Conservation (phyloP, 53 echinoderm and acorn worm species). For the Astropecten irregularis region DNA sequence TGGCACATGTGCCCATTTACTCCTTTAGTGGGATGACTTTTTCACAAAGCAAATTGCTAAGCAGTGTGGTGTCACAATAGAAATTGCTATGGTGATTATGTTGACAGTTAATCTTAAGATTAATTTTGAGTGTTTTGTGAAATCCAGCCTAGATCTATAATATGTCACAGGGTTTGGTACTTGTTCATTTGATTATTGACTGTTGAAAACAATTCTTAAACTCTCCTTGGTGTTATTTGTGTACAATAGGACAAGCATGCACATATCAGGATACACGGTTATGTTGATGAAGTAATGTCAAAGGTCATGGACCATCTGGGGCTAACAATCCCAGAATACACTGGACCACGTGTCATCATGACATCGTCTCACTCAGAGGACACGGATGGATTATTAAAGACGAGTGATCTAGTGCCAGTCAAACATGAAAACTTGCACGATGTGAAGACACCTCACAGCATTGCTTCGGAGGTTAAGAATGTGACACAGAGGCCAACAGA, state of each 20-base stretch:
- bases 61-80: too few relatives aligned
- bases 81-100: too few relatives aligned
- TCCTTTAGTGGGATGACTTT: too few relatives aligned
- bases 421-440: not conserved
- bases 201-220: too few relatives aligned
- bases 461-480: not conserved
- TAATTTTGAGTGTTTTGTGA: not conserved
- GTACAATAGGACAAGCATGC: constrained; percentile 89
- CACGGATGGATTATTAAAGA: not conserved
- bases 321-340: constrained; percentile 79
- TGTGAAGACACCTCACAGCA: not conserved
- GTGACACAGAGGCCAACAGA: not conserved
- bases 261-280: constrained; percentile 77
- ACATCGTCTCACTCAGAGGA: constrained; percentile 20
- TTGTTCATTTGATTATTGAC: not conserved
- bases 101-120: not conserved
- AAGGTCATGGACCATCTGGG: constrained; percentile 84
- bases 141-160: not conserved
- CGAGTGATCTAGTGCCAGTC: not conserved
- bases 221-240: too few relatives aligned
- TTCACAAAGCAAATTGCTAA: too few relatives aligned
- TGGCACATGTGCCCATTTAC: too few relatives aligned
- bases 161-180: not conserved
- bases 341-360: constrained; percentile 48
- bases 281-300: constrained; percentile 96